Evolutionary conservation across 1,140 invertebrate species (phyloP).

Genomic region (Pachypeltis micranthus): DNA sequence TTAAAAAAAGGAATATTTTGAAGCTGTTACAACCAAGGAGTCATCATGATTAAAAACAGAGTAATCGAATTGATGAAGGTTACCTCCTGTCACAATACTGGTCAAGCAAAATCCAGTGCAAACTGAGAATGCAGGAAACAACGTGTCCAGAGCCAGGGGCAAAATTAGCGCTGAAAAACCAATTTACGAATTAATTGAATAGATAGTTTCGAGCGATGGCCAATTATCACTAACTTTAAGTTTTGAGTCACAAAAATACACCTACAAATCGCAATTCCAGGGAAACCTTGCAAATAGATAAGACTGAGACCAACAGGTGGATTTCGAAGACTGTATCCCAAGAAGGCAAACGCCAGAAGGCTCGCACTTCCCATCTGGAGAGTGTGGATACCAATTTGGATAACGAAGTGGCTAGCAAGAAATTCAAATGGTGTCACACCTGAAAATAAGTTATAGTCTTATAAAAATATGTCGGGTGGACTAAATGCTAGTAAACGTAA

Average conservation of each 20-base stretch:
- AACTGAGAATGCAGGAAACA: not conserved
- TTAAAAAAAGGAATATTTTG: too few relatives aligned
- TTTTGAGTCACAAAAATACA: too few relatives aligned
- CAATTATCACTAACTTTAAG: too few relatives aligned
- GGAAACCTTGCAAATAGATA: not conserved
- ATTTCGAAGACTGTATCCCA: not conserved
- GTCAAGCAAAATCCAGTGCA: not conserved
- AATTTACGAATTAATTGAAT: too few relatives aligned
- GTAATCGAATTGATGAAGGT: not conserved
- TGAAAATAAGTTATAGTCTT: not conserved
- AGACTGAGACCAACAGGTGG: not conserved
- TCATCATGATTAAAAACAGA: too few relatives aligned
- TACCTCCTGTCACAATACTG: not conserved
- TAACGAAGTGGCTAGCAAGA: not conserved
- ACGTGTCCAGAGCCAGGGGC: not conserved
- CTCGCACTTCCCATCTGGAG: not conserved
- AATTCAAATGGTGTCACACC: conserved; percentile 9
- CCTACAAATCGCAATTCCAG: not conserved
- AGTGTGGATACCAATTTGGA: not conserved
- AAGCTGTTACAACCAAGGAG: too few relatives aligned
- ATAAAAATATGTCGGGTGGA: not conserved
- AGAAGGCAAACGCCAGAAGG: not conserved
- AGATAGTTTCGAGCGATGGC: too few relatives aligned
- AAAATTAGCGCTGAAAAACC: not conserved
- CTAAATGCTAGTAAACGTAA: too few relatives aligned